Conservation (phyloP, 30 jellyfish, hydroid and myxozoan genomes). For the Turritopsis rubra region DNA sequence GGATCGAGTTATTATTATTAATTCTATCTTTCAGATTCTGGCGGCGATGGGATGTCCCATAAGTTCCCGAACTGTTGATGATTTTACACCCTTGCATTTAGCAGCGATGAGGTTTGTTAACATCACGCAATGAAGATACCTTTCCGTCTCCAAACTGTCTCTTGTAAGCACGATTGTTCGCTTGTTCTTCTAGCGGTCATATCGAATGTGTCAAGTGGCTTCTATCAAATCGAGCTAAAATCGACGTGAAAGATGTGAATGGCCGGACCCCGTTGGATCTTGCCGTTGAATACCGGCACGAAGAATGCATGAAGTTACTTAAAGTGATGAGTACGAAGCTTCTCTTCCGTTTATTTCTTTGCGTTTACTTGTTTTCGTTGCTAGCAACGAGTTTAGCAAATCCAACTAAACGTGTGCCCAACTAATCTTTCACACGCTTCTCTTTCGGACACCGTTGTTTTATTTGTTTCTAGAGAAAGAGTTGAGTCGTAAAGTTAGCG, state of each 20-base stretch:
- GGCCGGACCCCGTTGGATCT: constrained; percentile 87
- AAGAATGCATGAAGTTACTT: constrained; percentile 61
- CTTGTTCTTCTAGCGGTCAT: constrained; percentile 68
- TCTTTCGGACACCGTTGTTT: too few species aligned
- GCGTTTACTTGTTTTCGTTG: too few species aligned
- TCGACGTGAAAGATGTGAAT: constrained; percentile 40
- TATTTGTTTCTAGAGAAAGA: constrained; percentile 51
- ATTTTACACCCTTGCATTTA: constrained; percentile 76
- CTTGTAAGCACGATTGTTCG: too few species aligned
- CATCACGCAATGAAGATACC: not conserved
- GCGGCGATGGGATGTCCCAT: constrained; percentile 98
- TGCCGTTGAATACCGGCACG: constrained; percentile 88
- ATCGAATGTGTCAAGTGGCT: constrained; percentile 96
- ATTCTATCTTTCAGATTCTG: constrained; percentile 39
- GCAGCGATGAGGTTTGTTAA: constrained; percentile 86
- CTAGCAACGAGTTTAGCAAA: too few species aligned
- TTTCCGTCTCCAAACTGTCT: too few species aligned
- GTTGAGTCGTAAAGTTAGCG: constrained; percentile 68
- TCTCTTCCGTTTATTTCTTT: not conserved
- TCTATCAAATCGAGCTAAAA: constrained; percentile 78
- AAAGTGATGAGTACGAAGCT: constrained; percentile 53
- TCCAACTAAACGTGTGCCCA: too few species aligned
- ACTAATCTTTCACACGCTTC: too few species aligned
- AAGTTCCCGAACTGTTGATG: constrained; percentile 77
- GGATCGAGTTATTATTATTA: constrained; percentile 35